Percentiles rank a stretch among this genome's conserved stretches.
Conservation (phyloP, 2,113 vertebrate species). For the Sinocyclocheilus rhinocerous region DNA sequence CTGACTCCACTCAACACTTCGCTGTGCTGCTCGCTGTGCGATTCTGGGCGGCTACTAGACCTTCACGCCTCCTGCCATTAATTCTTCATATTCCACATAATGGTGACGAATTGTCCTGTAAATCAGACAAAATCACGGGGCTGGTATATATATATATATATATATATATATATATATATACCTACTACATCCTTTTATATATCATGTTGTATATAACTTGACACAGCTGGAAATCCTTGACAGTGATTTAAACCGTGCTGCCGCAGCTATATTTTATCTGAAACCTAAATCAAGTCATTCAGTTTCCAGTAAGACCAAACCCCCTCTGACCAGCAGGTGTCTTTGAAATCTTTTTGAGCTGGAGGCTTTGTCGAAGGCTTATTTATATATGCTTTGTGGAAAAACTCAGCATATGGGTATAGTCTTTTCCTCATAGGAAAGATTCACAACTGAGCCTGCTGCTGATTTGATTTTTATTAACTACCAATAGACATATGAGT, state of each 20-base stretch:
- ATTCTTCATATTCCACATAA: constrained; percentile 18
- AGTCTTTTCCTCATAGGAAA: neutral
- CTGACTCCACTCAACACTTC: neutral
- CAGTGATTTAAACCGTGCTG: neutral
- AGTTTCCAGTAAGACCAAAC: neutral
- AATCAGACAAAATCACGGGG: neutral
- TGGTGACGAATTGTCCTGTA: neutral
- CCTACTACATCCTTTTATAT: neutral
- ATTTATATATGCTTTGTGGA: neutral
- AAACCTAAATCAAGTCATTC: neutral
- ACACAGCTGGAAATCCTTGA: neutral
- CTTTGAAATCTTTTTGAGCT: neutral
- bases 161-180: neutral
- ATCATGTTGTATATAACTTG: neutral
- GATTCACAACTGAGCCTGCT: neutral
- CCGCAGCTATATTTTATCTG: neutral
- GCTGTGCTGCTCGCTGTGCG: neutral
- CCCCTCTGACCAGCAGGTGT: neutral
- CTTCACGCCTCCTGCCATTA: constrained; percentile 19
- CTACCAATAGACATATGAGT: neutral
- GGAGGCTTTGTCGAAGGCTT: neutral
- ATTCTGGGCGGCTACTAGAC: constrained; percentile 17
- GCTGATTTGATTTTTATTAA: neutral
- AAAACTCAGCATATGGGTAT: neutral
- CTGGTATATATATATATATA: neutral